These are phyloP conservation scores for Phacellophora camtschatica DNA, from an alignment of 30 jellyfish, hydroid and myxozoan species.

Conservation along the genomic window DNA sequence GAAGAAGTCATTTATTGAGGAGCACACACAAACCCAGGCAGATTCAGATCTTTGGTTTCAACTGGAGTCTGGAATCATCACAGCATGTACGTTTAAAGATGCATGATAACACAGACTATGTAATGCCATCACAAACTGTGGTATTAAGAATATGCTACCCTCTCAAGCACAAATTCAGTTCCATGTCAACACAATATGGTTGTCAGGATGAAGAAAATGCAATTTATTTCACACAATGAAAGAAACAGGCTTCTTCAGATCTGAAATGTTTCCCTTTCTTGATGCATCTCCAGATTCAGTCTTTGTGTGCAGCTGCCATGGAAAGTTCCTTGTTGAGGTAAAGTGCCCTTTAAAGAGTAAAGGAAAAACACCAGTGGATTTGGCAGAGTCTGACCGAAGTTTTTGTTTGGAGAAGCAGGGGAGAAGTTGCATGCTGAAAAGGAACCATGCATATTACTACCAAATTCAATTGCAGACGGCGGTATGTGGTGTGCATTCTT, in stretches of 20 bases:
- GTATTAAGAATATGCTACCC: neutral
- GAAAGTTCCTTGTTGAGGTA: neutral
- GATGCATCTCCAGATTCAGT: constrained; percentile 31
- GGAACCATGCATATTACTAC: neutral
- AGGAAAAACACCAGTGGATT: neutral
- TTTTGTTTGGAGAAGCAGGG: neutral
- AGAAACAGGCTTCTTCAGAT: neutral
- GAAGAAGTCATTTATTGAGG: neutral
- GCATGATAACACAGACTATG: neutral
- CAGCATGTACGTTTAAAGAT: neutral
- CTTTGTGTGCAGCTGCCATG: neutral
- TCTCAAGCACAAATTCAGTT: neutral
- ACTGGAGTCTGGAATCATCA: neutral
- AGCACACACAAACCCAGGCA: neutral
- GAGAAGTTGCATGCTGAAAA: neutral
- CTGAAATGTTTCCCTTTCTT: neutral
- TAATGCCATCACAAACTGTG: neutral
- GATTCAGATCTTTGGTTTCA: neutral
- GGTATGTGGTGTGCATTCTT: neutral
- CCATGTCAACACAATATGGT: neutral
- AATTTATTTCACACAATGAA: neutral
- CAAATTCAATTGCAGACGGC: neutral
- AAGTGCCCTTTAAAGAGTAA: constrained; percentile 14
- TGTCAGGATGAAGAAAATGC: constrained; percentile 3
- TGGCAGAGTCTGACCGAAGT: neutral